Conservation (phyloP, 2,797 vertebrate genomes). For the Oryzias dopingdopingensis region DNA sequence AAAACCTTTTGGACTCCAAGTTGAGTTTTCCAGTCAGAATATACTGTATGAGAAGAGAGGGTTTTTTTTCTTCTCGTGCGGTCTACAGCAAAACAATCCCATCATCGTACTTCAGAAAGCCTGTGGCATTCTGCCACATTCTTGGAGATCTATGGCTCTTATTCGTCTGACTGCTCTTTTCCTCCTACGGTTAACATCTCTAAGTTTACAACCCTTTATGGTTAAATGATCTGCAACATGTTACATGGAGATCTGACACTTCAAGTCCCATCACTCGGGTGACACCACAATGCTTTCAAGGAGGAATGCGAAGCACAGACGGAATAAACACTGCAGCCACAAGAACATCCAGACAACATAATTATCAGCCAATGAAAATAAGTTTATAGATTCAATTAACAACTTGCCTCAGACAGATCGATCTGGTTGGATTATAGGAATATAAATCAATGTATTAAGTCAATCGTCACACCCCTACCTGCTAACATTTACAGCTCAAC, state of each 20-base stretch:
- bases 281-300: constrained; percentile 7
- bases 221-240: constrained; percentile 26
- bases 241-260: constrained; percentile 46
- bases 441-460: too few species aligned
- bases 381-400: too few species aligned
- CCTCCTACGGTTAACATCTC: constrained; percentile 15
- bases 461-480: constrained; percentile 17
- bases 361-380: constrained; percentile 47
- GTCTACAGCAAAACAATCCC: constrained; percentile 2
- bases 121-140: constrained; percentile 7
- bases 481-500: constrained; percentile 44
- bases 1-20: not conserved
- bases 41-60: not conserved
- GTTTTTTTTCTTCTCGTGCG: not conserved
- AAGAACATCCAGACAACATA: constrained; percentile 37
- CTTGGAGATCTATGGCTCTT: constrained; percentile 17
- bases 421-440: too few species aligned
- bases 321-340: constrained; percentile 42
- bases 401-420: too few species aligned
- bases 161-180: constrained; percentile 18
- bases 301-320: constrained; percentile 31
- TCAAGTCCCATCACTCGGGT: constrained; percentile 35
- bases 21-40: not conserved
- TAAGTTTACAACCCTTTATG: constrained; percentile 10
- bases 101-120: not conserved